Evolutionary conservation across 2,888 invertebrate genomes (phyloP).

Genomic region (Miltochrista miniata): DNA sequence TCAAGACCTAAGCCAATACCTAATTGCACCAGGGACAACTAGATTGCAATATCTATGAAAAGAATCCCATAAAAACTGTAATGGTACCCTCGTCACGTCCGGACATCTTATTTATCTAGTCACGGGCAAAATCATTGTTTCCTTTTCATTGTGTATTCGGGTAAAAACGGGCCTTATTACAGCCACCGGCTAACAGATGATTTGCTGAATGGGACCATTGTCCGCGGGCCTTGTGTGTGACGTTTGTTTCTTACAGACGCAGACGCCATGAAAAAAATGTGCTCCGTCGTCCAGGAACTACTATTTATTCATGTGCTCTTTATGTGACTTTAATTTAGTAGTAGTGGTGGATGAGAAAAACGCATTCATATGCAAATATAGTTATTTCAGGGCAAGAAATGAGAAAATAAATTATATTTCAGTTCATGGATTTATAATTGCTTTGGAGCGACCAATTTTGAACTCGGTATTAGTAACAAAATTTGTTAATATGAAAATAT

Average conservation of each 20-base stretch:
- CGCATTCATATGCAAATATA: not conserved
- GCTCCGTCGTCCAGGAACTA: constrained; percentile 39
- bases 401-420: too few relatives aligned
- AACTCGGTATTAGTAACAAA: too few relatives aligned
- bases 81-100: constrained; percentile 78
- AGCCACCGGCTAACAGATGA: constrained; percentile 69
- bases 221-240: constrained; percentile 66
- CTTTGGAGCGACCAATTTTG: too few relatives aligned
- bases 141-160: constrained; percentile 65
- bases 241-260: constrained; percentile 54
- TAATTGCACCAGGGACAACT: constrained; percentile 67
- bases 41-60: constrained; percentile 57
- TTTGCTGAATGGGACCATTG: constrained; percentile 66
- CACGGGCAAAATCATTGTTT: constrained; percentile 79
- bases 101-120: constrained; percentile 81
- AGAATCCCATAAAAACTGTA: constrained; percentile 77
- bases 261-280: constrained; percentile 46
- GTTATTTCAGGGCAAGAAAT: too few relatives aligned
- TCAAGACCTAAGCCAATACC: too few relatives aligned
- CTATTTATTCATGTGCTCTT: constrained; percentile 54
- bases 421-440: too few relatives aligned
- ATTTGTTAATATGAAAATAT: too few relatives aligned
- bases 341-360: constrained; percentile 9
- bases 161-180: constrained; percentile 77
- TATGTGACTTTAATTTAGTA: constrained; percentile 34